Percentiles rank a stretch among this genome's conserved stretches.
Conservation (phyloP, 2,888 invertebrate species). For the Eupelmus urozonus region DNA sequence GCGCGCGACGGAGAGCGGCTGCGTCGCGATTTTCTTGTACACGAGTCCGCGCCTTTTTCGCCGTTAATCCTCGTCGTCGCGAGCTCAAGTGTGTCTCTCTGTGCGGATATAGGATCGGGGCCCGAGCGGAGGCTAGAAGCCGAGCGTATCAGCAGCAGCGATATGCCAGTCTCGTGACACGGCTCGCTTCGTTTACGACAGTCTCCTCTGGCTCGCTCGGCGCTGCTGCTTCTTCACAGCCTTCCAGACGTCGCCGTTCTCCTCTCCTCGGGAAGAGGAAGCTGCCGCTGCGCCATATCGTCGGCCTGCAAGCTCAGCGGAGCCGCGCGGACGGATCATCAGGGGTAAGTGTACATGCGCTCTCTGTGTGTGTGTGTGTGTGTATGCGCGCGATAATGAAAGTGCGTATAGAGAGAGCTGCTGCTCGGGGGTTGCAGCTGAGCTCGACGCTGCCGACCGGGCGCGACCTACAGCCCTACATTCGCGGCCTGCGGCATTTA, state of each 20-base stretch:
- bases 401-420: slow-evolving; percentile 25
- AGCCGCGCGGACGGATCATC: not conserved
- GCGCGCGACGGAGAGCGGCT: not conserved
- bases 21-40: not conserved
- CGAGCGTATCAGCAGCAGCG: not conserved
- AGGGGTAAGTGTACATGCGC: slow-evolving; percentile 26
- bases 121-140: too few species aligned
- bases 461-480: slow-evolving; percentile 77
- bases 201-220: not conserved
- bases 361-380: not conserved
- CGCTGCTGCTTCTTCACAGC: not conserved
- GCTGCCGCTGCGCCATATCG: not conserved
- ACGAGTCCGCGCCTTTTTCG: too few species aligned
- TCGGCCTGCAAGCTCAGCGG: not conserved
- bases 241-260: too few species aligned
- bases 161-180: slow-evolving; percentile 38
- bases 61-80: too few species aligned
- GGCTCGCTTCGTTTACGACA: not conserved
- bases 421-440: slow-evolving; percentile 69
- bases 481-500: slow-evolving; percentile 71
- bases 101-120: too few species aligned
- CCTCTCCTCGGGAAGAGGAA: not conserved
- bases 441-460: slow-evolving; percentile 72
- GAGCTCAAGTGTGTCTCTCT: too few species aligned
- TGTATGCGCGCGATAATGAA: slow-evolving; percentile 55